Evolutionary conservation across 2,888 invertebrate genomes (phyloP), one percentile per base, ranked within the genome.

Genomic region (Belgica antarctica): DNA sequence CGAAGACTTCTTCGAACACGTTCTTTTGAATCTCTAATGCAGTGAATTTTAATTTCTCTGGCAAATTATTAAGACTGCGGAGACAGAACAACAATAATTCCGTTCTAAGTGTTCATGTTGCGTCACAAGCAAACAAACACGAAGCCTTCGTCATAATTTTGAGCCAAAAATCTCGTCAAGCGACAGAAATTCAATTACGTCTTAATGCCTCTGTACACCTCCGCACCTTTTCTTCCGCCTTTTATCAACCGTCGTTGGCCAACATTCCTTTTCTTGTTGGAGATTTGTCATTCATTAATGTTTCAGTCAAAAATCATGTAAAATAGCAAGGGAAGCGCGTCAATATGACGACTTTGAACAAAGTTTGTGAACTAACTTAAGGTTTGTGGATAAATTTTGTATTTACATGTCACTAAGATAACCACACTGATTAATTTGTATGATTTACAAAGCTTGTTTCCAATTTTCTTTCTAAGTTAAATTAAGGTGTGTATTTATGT

Each of bases 211-310:
- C 22, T 12, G 17, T 10, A 52, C 52, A 22, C 52, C 52, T 52
- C 22, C 22, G 15, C 7, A 41, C 41, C 4, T 12, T 12, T 41
- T 41, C 12, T 41, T 41, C 7, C 15, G 4, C 15, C 3, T 52
- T 52, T 52, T 52, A 52, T 22, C 22, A 22, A 22, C 41, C 12
- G 10, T n/a, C n/a, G n/a, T n/a, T n/a, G n/a, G n/a, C n/a, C n/a
- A 41, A 41, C 15, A 41, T 41, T 41, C 15, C 52, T 52, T 22
- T 52, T 22, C 52, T 22, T 52, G 12, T 22, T 52, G 22, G 52
- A 52, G 52, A 52, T 52, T 41, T 52, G 52, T 22, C 12, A 52
- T 52, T 52, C 52, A n/a, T 17, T 52, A 52, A 52, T 52, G 17
- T 22, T 52, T 22, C 19, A 17, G 52, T 17, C 2, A 5, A 22